phyloP scores from a whole-genome alignment of 1,140 invertebrate genomes.

The Centruroides sculpturatus region DNA sequence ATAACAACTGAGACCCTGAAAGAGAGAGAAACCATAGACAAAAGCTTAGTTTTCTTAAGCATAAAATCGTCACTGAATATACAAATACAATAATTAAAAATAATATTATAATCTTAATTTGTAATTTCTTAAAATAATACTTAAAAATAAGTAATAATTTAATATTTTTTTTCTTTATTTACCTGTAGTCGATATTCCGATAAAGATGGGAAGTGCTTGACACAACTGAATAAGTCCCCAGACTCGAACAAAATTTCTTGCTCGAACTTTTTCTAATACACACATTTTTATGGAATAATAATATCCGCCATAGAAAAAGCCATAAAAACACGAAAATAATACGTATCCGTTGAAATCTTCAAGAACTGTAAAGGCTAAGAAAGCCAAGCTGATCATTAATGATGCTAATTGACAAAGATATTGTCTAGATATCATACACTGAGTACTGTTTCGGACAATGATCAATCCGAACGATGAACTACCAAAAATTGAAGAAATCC shows the following conservation, averaged over 20 bases:
- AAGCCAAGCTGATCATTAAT: constrained; percentile 58
- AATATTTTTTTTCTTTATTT: constrained; percentile 6
- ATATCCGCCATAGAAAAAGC: constrained; percentile 37
- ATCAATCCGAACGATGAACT: constrained; percentile 64
- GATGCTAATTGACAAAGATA: constrained; percentile 60
- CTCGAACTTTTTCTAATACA: constrained; percentile 64
- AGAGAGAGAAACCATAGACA: too few species aligned
- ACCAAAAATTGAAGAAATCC: constrained; percentile 64
- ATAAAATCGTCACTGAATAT: too few species aligned
- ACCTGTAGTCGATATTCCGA: constrained; percentile 67
- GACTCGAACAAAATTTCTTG: constrained; percentile 71
- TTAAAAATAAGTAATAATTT: too few species aligned
- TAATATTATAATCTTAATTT: too few species aligned
- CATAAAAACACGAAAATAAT: constrained; percentile 33
- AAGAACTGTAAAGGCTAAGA: constrained; percentile 65
- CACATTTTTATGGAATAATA: constrained; percentile 78
- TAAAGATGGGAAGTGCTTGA: constrained; percentile 65
- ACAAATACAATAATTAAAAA: too few species aligned
- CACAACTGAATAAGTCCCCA: constrained; percentile 79
- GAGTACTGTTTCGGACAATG: constrained; percentile 61
- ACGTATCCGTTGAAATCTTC: constrained; percentile 38
- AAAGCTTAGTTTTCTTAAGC: too few species aligned
- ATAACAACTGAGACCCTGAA: too few species aligned
- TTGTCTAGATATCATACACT: constrained; percentile 70
- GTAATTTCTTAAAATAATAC: too few species aligned